Evolutionary conservation across 2,888 invertebrate genomes (phyloP), one percentile per base, ranked within the genome.

Genomic region (Ochropleura plecta): DNA sequence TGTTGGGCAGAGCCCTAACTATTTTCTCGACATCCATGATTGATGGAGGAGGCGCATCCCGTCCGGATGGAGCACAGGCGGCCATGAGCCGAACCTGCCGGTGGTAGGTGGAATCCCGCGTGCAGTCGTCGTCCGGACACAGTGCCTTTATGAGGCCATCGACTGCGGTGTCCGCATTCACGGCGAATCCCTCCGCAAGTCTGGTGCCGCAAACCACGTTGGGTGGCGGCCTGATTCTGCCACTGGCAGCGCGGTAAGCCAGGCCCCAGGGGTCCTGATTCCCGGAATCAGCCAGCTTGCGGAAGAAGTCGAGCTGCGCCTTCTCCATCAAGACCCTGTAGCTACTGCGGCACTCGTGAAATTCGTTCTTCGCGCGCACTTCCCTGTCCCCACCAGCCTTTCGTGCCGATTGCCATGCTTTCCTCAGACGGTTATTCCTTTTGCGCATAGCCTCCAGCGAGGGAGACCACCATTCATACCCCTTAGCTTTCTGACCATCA

Each of bases 111-210:
- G 86, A 48, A 71, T 91, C 90, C 3, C 0, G 1, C 0, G 55
- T 3, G 1, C 10, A n/a, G 4, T 83, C 73, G n/a, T 90, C 90
- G 48, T 90, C 91, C 0, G 89, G 91, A 53, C 88, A 91, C 3
- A 91, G 71, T 0, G 86, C 73, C 0, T 1, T 0, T 4, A 91
- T 48, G 2, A 91, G 65, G 0, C 62, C 57, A 1, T 7, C 14
- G 83, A 87, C 86, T 1, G 89, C 80, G 7, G 60, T 76, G 0
- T 59, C 79, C 0, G 78, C 73, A 7, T 71, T 70, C 6, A n/a
- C 69, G 0, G 87, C 42, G 20, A 6, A 66, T 0, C 81, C 79
- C 0, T 79, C 80, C 0, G 53, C 66, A 0, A 83, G 64, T 3
- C 55, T 69, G 0, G 77, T 55, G 0, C 86, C 88, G 1, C 82